These are phyloP conservation scores for Turnix velox DNA, from an alignment of 2,113 vertebrate species.

Conservation along the genomic window DNA sequence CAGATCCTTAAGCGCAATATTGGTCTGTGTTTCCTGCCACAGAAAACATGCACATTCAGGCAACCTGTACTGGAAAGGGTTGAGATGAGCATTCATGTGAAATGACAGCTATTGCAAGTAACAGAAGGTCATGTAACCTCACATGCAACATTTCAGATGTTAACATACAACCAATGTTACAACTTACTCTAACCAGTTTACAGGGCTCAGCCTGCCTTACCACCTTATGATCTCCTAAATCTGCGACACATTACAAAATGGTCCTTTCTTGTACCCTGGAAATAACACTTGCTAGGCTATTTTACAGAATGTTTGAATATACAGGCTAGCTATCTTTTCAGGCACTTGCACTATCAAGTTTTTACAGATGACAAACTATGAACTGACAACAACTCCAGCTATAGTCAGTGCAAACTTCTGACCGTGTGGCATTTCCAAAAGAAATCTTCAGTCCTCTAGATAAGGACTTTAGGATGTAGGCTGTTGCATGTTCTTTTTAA, in stretches of 20 bases:
- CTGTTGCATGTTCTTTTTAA: background rate
- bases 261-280: background rate
- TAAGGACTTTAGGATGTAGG: background rate
- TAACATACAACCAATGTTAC: background rate
- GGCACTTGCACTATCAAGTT: background rate
- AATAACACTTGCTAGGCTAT: background rate
- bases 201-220: background rate
- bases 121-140: background rate
- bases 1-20: background rate
- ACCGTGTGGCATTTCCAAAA: background rate
- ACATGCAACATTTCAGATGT: background rate
- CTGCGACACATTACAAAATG: background rate
- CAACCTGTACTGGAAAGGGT: background rate
- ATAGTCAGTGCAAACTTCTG: background rate
- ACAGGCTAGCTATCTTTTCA: background rate
- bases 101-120: background rate
- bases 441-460: background rate
- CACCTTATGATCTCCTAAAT: constrained; percentile 4
- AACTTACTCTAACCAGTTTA: background rate
- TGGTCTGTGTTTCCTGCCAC: background rate
- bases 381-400: background rate
- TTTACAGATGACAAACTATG: background rate
- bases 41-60: background rate
- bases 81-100: background rate
- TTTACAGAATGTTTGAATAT: background rate